Percentiles rank a stretch among this genome's conserved stretches.
phyloP scores from a whole-genome alignment of 2,888 invertebrate species.

The Eulithis prunata region DNA sequence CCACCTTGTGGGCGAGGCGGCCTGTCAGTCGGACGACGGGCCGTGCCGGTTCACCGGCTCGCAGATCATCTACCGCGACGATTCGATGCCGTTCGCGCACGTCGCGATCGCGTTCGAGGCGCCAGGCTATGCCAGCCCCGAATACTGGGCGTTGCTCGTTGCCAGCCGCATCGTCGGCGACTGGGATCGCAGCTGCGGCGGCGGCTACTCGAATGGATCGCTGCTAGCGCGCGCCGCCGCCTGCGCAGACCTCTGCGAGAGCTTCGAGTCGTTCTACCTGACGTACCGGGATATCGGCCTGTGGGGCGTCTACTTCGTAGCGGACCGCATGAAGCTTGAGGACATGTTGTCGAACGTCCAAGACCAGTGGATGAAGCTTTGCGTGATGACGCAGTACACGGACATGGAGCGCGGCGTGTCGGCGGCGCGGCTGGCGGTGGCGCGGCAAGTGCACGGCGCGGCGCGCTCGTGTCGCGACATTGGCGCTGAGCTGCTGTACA shows the following conservation, averaged over 20 bases:
- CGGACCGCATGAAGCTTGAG: slow-evolving; percentile 57
- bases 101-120: slow-evolving; percentile 76
- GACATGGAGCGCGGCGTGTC: slow-evolving; percentile 65
- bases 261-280: slow-evolving; percentile 73
- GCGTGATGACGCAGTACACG: slow-evolving; percentile 48
- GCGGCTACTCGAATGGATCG: slow-evolving; percentile 55
- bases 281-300: slow-evolving; percentile 71
- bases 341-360: slow-evolving; percentile 66
- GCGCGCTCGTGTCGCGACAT: slow-evolving; percentile 64
- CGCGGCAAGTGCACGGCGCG: slow-evolving; percentile 53
- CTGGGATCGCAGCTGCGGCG: slow-evolving; percentile 68
- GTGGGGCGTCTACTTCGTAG: slow-evolving; percentile 77
- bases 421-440: slow-evolving; percentile 56
- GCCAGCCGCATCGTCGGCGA: slow-evolving; percentile 67
- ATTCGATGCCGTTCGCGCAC: slow-evolving; percentile 71
- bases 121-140: slow-evolving; percentile 61
- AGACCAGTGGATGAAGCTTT: slow-evolving; percentile 69
- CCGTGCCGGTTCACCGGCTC: slow-evolving; percentile 55
- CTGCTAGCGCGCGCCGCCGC: slow-evolving; percentile 59
- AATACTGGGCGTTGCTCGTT: slow-evolving; percentile 62
- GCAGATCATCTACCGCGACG: slow-evolving; percentile 57
- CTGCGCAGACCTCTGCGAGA: slow-evolving; percentile 32
- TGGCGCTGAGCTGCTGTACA: slow-evolving; percentile 62
- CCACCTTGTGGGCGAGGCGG: slow-evolving; percentile 57
- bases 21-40: slow-evolving; percentile 42